Base-by-base conservation (phyloP, 2,888 invertebrate genomes). In the Ceriagrion tenellum region DNA sequence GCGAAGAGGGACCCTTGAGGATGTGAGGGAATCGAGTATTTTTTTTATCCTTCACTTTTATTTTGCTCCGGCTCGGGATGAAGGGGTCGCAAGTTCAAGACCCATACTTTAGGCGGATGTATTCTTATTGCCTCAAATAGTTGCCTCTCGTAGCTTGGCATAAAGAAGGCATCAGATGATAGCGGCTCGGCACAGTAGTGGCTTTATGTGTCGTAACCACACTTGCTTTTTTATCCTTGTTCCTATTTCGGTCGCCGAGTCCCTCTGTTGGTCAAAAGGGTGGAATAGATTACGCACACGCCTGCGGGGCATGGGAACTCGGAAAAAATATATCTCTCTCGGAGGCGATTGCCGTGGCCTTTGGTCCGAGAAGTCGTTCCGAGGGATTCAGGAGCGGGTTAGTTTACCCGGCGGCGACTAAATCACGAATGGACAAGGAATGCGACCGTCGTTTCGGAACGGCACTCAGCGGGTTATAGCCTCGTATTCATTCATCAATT, bases 51-150 rank as follows among this genome's bases (percentile, higher is more conserved):
- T 8, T 47, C 47, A 4, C 47, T 47, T 47, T 47, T 47, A 47
- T 47, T 47, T 47, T 47, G 47, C 2, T 47, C 47, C 8, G 47
- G 8, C 47, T 47, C 47, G 47, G 47, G 8, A 47, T 47, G 47
- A 47, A 47, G 47, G 47, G 47, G 47, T 47, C 47, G 47, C 47
- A 47, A 47, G 47, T 88, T 47, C 88, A 47, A 40, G 47, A 47
- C 13, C 40, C 88, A 88, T 47, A 88, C 40, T 88, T 47, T 40
- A 47, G 26, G 47, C 47, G 88, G 88, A 47, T 88, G 88, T 88
- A 47, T 88, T 69, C 23, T 88, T 88, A 88, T 88, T 88, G 88
- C 88, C 88, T 47, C 26, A 23, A 88, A 88, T 88, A 88, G 88
- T 88, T 88, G 8, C n/a, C n/a, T 88, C 47, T 47, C 47, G 40